Conservation (phyloP, 2,888 invertebrate genomes). For the Nowickia ferox region DNA sequence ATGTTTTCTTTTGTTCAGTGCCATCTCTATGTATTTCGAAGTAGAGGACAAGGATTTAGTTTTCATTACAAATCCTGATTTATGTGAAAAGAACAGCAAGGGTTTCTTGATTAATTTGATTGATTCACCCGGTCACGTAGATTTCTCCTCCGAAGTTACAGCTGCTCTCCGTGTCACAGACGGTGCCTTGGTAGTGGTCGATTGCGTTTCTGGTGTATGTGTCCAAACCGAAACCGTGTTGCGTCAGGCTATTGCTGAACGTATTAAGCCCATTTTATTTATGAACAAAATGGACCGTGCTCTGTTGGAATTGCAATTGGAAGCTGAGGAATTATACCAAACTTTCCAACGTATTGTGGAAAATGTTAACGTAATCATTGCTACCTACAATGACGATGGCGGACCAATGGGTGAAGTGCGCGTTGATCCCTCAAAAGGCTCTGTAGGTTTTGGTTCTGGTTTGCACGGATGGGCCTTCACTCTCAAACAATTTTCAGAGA, state of each 20-base stretch:
- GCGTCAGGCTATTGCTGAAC: slow-evolving; percentile 99
- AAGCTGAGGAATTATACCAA: slow-evolving; percentile 98
- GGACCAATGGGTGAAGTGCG: slow-evolving; percentile 99
- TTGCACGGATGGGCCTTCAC: slow-evolving; percentile 99
- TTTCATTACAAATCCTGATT: slow-evolving; percentile 95
- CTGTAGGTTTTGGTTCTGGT: slow-evolving; percentile 99
- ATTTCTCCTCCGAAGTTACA: slow-evolving; percentile 99
- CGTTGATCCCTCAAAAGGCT: slow-evolving; percentile 98
- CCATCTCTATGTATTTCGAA: slow-evolving; percentile 99
- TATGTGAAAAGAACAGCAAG: slow-evolving; percentile 94
- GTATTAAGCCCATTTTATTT: slow-evolving; percentile 99
- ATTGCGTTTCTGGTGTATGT: slow-evolving; percentile 99
- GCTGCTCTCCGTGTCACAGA: slow-evolving; percentile 99
- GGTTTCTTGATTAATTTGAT: slow-evolving; percentile 99
- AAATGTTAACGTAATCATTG: slow-evolving; percentile 99
- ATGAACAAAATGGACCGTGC: slow-evolving; percentile 99
- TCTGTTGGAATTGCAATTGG: slow-evolving; percentile 97
- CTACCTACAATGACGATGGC: slow-evolving; percentile 98
- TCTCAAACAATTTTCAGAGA: slow-evolving; percentile 99
- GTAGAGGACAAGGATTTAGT: slow-evolving; percentile 96
- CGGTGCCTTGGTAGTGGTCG: slow-evolving; percentile 99
- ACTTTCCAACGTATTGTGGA: slow-evolving; percentile 99
- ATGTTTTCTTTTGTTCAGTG: slow-evolving; percentile 85
- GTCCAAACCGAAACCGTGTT: slow-evolving; percentile 99
- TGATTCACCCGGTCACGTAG: slow-evolving; percentile 99